Percentiles rank a stretch among this genome's conserved stretches.
phyloP scores from a whole-genome alignment of 30 jellyfish, hydroid and myxozoan genomes.

The Hydractinia echinata region DNA sequence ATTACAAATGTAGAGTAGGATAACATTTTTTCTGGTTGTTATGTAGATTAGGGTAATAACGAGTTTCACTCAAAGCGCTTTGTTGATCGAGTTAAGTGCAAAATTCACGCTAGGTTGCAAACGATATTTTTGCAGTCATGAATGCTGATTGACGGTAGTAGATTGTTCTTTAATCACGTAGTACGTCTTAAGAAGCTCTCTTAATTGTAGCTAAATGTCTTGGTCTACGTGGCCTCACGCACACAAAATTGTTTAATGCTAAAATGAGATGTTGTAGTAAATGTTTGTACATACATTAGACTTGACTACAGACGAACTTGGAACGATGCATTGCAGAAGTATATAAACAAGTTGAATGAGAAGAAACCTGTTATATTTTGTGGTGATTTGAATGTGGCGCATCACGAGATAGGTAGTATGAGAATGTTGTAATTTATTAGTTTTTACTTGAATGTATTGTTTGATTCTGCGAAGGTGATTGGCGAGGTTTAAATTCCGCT shows the following conservation, averaged over 20 bases:
- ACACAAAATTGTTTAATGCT: not conserved
- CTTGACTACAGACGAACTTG: slow-evolving; percentile 82
- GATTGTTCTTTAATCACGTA: not conserved
- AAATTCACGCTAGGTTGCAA: too few species aligned
- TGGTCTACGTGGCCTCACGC: not conserved
- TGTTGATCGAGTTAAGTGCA: too few species aligned
- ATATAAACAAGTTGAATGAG: slow-evolving; percentile 52
- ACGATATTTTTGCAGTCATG: too few species aligned
- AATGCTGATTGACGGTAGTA: too few species aligned
- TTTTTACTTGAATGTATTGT: not conserved
- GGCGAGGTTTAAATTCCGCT: too few species aligned
- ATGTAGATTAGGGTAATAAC: too few species aligned
- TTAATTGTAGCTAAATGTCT: not conserved
- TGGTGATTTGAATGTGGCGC: slow-evolving; percentile 99
- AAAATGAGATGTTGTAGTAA: not conserved
- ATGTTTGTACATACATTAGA: slow-evolving; percentile 24
- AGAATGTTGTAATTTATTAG: not conserved
- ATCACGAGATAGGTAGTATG: slow-evolving; percentile 77
- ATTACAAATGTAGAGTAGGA: too few species aligned
- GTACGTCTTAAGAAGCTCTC: not conserved
- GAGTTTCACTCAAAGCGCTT: too few species aligned
- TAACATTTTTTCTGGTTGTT: too few species aligned
- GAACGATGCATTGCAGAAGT: slow-evolving; percentile 68
- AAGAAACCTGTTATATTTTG: slow-evolving; percentile 81
- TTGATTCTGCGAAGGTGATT: too few species aligned